Conservation (phyloP, 2,797 vertebrate species). For the Graptemys geographica region DNA sequence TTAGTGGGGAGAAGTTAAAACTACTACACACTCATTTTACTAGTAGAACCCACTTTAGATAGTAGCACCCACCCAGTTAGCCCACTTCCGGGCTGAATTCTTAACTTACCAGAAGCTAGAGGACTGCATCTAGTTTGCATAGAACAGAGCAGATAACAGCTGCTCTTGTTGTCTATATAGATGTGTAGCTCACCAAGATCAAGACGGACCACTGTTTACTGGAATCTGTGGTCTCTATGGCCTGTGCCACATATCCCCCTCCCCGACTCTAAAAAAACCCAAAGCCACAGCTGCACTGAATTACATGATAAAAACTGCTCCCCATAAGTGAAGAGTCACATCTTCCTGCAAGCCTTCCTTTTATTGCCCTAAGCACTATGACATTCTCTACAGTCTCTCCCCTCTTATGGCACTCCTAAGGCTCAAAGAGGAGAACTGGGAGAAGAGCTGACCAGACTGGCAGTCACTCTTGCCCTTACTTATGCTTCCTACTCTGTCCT, state of each 20-base stretch:
- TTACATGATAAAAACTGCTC: background rate
- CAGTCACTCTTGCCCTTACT: too few species aligned
- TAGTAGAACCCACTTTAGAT: background rate
- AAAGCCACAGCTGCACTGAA: background rate
- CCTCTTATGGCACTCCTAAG: background rate
- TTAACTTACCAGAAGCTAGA: background rate
- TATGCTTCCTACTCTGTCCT: background rate
- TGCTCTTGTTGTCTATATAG: background rate
- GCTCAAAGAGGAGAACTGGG: background rate
- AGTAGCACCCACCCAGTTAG: background rate
- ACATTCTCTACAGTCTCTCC: background rate
- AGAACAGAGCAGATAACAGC: background rate
- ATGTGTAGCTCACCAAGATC: background rate
- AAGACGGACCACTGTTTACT: rapidly evolving
- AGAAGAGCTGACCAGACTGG: background rate
- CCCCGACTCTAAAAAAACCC: background rate
- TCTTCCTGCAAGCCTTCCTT: background rate
- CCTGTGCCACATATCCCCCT: background rate
- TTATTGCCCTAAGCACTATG: background rate
- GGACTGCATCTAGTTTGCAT: rapidly evolving
- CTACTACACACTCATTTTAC: background rate
- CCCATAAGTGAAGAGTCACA: background rate
- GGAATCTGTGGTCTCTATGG: background rate
- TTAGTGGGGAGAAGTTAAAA: background rate
- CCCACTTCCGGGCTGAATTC: background rate